phyloP scores from a whole-genome alignment of 2,113 vertebrate genomes.

The Salvelinus alpinus region DNA sequence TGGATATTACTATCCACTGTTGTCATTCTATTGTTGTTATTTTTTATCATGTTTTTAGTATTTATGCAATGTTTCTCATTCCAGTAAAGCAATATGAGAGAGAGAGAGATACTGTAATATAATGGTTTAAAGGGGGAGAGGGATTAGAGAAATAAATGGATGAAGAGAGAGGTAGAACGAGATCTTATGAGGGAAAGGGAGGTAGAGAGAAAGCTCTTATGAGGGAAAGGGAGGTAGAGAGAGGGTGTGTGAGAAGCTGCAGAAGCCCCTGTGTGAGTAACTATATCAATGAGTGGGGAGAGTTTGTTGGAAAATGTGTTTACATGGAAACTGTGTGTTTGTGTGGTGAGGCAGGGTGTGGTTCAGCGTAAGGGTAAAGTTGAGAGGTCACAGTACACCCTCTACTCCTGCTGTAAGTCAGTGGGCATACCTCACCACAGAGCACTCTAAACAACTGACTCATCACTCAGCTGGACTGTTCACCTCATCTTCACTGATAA shows the following conservation, averaged over 20 bases:
- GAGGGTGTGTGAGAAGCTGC: constrained; percentile 17
- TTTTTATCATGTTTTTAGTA: too few species aligned
- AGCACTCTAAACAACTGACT: constrained; percentile 23
- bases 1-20: too few species aligned
- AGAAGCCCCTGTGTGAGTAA: constrained; percentile 46
- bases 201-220: too few species aligned
- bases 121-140: too few species aligned
- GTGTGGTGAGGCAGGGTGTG: constrained; percentile 3
- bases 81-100: too few species aligned
- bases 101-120: too few species aligned
- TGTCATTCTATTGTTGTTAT: too few species aligned
- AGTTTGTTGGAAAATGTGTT: constrained; percentile 34
- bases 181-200: too few species aligned
- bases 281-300: constrained; percentile 23
- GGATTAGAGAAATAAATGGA: too few species aligned
- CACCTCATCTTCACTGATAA: constrained; percentile 1
- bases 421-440: neutral
- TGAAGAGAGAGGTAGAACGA: too few species aligned
- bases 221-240: neutral
- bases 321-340: constrained; percentile 17
- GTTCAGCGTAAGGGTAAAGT: constrained; percentile 22
- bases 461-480: constrained; percentile 19
- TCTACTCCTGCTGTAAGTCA: constrained; percentile 1
- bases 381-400: constrained; percentile 16
- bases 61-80: too few species aligned